Percentiles rank a stretch among this genome's conserved stretches.
Conservation (phyloP, 2,797 vertebrate species). For the Propithecus perrieri region DNA sequence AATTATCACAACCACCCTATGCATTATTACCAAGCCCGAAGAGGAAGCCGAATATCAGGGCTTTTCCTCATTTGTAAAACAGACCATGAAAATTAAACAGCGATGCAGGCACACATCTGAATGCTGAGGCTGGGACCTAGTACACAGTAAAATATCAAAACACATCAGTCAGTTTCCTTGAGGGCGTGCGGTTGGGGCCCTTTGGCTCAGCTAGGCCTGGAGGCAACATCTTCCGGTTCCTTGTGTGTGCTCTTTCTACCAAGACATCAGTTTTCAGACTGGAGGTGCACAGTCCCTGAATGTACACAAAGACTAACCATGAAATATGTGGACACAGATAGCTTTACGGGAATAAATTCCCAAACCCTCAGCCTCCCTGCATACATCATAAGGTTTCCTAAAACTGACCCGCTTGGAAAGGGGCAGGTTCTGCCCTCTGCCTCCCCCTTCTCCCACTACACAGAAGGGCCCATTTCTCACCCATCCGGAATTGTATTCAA, state of each 20-base stretch:
- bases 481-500: background rate
- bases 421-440: background rate
- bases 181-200: rapidly evolving
- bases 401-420: background rate
- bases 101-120: background rate
- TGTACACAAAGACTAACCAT: rapidly evolving
- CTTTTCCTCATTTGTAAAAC: background rate
- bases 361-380: background rate
- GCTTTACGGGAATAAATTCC: background rate
- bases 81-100: background rate
- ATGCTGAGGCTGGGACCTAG: no score
- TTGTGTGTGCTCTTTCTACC: background rate
- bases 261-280: background rate
- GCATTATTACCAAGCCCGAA: background rate
- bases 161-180: background rate
- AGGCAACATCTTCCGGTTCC: background rate
- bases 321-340: rapidly evolving
- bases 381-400: background rate
- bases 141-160: background rate
- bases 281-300: background rate
- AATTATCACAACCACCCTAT: rapidly evolving
- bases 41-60: background rate
- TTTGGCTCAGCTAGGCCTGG: background rate
- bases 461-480: background rate
- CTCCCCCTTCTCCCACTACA: background rate